Percentiles rank a stretch among this genome's conserved stretches.
Evolutionary conservation across 2,888 invertebrate species (phyloP).

Genomic region (Hecatera dysodea): DNA sequence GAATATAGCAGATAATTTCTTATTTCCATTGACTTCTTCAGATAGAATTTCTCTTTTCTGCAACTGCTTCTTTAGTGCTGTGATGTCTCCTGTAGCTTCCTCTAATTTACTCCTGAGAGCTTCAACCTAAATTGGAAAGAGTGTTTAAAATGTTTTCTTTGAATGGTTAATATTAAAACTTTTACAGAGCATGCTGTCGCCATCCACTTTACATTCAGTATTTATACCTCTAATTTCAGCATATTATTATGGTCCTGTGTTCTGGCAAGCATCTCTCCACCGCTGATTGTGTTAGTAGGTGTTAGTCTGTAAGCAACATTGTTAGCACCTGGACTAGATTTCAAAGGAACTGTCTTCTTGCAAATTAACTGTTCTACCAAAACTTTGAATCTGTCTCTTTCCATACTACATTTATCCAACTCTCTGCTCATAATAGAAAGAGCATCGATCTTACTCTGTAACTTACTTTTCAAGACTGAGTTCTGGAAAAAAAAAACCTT

Average conservation of each 20-base stretch:
- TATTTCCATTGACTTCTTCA: conserved; percentile 71
- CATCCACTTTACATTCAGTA: too few relatives aligned
- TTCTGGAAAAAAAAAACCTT: conserved; percentile 83
- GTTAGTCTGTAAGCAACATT: conserved; percentile 77
- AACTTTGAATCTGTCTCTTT: conserved; percentile 95
- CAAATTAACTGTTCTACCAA: conserved; percentile 95
- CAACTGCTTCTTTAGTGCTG: conserved; percentile 90
- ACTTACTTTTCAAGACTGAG: conserved; percentile 92
- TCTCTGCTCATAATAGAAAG: conserved; percentile 94
- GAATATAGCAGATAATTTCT: conserved; percentile 62
- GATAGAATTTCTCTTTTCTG: conserved; percentile 73
- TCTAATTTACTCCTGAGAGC: conserved; percentile 93
- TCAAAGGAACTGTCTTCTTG: conserved; percentile 74
- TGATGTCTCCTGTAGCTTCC: conserved; percentile 93
- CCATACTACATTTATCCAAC: conserved; percentile 94
- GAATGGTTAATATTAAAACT: neutral
- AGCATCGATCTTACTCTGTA: conserved; percentile 96
- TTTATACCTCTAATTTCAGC: conserved; percentile 87
- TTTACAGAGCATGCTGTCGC: too few relatives aligned
- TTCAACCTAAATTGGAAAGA: conserved; percentile 88
- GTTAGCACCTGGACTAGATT: conserved; percentile 69
- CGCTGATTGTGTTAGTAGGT: conserved; percentile 86
- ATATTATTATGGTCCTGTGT: conserved; percentile 91
- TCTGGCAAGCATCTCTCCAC: conserved; percentile 91
- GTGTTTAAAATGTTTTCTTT: neutral